These are phyloP conservation scores for Regulus satrapa DNA, from an alignment of 2,113 vertebrate genomes.

Conservation along the genomic window DNA sequence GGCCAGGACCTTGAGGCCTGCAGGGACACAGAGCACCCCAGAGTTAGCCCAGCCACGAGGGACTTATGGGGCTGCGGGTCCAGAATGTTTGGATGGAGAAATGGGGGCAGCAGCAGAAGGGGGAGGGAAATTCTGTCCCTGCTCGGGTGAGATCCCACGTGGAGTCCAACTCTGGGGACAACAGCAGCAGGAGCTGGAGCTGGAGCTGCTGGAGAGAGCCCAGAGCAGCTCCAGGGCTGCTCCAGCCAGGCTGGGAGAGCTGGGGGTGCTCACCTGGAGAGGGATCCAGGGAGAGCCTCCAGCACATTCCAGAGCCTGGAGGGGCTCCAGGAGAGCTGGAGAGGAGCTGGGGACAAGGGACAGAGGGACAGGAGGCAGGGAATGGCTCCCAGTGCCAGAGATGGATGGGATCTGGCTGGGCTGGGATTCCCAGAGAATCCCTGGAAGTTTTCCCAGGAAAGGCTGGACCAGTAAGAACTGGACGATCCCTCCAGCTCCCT, in stretches of 20 bases:
- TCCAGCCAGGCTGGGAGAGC: not conserved
- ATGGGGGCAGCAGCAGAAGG: not conserved
- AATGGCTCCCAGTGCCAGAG: not conserved
- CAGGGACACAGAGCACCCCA: not conserved
- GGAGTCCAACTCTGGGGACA: not conserved
- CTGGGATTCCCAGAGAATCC: not conserved
- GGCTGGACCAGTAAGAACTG: too few relatives aligned
- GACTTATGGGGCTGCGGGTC: accelerated
- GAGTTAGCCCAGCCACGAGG: not conserved
- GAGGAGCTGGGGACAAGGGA: not conserved
- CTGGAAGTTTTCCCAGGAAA: too few relatives aligned
- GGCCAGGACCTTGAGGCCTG: conserved; percentile 89
- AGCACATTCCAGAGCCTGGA: not conserved
- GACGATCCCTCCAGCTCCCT: too few relatives aligned
- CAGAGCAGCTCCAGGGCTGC: not conserved
- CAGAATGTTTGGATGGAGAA: not conserved
- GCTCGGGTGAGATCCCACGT: not conserved
- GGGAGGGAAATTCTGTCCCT: not conserved
- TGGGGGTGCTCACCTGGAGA: not conserved
- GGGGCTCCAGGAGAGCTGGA: not conserved
- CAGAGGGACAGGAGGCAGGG: not conserved
- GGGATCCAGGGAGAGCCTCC: not conserved
- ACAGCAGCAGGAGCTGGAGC: accelerated
- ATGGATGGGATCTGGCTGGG: not conserved
- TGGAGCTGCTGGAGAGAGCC: not conserved